Conservation (phyloP, 2,888 invertebrate genomes). For the Pristionchus fissidentatus region DNA sequence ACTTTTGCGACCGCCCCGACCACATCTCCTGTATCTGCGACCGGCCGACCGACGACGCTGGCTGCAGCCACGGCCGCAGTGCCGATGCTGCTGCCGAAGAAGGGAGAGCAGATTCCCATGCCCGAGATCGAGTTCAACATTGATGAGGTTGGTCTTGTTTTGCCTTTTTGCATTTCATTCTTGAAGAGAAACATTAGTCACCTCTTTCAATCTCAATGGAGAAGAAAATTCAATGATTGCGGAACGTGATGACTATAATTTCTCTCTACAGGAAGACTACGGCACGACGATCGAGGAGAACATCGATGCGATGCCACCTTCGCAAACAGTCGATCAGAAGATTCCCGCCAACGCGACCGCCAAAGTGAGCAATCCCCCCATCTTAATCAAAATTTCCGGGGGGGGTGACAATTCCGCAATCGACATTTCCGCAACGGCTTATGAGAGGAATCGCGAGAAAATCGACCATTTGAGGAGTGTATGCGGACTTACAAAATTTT, state of each 20-base stretch:
- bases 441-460: no score
- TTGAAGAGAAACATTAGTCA: neutral
- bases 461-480: no score
- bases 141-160: constrained; percentile 6
- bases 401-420: no score
- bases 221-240: neutral
- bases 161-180: neutral
- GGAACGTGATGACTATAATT: neutral
- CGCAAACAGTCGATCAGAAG: constrained; percentile 25
- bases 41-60: neutral
- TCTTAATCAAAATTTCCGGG: no score
- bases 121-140: constrained; percentile 34
- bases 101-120: neutral
- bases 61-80: neutral
- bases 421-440: no score
- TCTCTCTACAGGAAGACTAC: constrained; percentile 19
- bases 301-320: constrained; percentile 44
- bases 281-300: constrained; percentile 30
- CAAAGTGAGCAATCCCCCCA: no score
- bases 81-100: constrained; percentile 13
- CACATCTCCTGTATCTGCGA: neutral
- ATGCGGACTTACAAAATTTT: no score
- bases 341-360: no score
- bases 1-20: neutral
- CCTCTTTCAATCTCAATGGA: neutral